Percentiles rank a stretch among this genome's conserved stretches.
Conservation (phyloP, 2,797 vertebrate species). For the Pantherophis alleghaniensis region DNA sequence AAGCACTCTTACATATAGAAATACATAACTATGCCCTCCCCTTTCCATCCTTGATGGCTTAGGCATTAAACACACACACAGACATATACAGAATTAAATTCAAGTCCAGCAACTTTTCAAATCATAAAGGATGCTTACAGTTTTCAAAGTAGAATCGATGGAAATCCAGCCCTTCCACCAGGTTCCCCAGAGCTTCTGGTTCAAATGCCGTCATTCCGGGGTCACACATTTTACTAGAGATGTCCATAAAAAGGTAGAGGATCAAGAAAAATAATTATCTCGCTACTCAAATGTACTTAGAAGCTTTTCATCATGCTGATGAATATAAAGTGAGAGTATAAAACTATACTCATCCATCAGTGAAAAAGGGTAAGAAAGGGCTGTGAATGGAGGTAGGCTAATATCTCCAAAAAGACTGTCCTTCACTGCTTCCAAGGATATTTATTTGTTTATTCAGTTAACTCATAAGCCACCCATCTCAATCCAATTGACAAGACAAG, state of each 20-base stretch:
- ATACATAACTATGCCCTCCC: neutral
- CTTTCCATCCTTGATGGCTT: neutral
- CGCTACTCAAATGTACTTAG: neutral
- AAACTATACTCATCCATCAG: neutral
- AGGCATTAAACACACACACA: neutral
- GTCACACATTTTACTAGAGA: slow-evolving; percentile 94
- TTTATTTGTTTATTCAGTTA: neutral
- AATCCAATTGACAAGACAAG: neutral
- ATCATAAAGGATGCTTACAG: slow-evolving; percentile 77
- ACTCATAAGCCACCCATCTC: neutral
- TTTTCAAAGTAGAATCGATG: slow-evolving; percentile 99
- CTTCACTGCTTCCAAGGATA: neutral
- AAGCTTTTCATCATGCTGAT: neutral
- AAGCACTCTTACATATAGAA: neutral
- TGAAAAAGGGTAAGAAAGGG: neutral
- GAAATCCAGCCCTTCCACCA: slow-evolving; percentile 96
- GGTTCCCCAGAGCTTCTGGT: slow-evolving; percentile 93
- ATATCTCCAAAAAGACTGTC: neutral
- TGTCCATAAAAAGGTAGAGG: neutral
- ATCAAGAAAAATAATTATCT: slow-evolving; percentile 18
- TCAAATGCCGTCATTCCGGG: slow-evolving; percentile 96
- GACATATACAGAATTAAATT: neutral
- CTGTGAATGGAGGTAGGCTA: neutral
- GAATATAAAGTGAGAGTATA: neutral
- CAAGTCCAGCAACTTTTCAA: slow-evolving; percentile 38